These are phyloP conservation scores for Sarcophaga carnaria DNA, from an alignment of 2,888 invertebrate genomes.

Conservation along the genomic window DNA sequence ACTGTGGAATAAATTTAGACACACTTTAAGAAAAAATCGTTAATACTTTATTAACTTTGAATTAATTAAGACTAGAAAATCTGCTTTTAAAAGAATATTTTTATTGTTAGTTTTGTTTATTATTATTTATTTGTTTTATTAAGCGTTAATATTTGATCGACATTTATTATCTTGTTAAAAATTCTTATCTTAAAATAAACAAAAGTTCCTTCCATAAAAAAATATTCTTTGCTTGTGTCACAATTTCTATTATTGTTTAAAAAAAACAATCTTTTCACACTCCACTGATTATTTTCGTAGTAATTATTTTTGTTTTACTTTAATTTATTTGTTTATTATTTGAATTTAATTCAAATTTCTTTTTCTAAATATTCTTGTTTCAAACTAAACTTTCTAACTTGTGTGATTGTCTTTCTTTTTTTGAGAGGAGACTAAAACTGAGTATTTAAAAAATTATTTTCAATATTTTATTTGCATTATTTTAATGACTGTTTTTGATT, in stretches of 20 bases:
- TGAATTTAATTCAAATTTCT: not conserved
- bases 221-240: slow-evolving; percentile 12
- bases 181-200: slow-evolving; percentile 35
- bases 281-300: not conserved
- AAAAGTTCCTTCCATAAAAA: not conserved
- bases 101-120: not conserved
- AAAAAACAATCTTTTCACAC: not conserved
- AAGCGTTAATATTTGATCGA: slow-evolving; percentile 4
- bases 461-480: slow-evolving; percentile 18
- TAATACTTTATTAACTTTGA: too few species aligned
- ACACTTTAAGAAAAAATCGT: too few species aligned
- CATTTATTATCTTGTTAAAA: not conserved
- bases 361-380: not conserved
- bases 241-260: not conserved
- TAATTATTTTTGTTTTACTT: not conserved
- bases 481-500: not conserved
- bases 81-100: not conserved
- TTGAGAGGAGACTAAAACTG: slow-evolving; percentile 9
- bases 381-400: not conserved
- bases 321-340: not conserved
- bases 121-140: slow-evolving; percentile 35
- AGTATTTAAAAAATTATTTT: slow-evolving; percentile 11
- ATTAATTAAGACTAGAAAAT: too few species aligned
- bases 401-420: slow-evolving; percentile 4
- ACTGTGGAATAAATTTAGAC: too few species aligned